Evolutionary conservation across 2,113 vertebrate genomes (phyloP).

Genomic region (Cardinalis cardinalis): DNA sequence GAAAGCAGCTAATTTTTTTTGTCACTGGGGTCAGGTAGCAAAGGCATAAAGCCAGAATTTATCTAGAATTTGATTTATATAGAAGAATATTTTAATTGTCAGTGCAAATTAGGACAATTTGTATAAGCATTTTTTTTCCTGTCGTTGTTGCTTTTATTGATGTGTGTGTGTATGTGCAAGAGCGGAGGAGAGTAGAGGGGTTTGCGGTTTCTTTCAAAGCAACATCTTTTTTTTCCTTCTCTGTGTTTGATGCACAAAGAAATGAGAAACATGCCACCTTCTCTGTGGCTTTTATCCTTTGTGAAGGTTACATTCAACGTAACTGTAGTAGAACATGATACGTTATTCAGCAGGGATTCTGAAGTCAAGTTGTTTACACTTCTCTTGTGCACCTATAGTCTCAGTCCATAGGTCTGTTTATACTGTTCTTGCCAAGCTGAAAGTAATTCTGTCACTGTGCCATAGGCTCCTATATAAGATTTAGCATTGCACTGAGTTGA

Average conservation of each 20-base stretch:
- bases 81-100: background rate
- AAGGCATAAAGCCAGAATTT: background rate
- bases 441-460: background rate
- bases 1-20: background rate
- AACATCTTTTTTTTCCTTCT: background rate
- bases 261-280: background rate
- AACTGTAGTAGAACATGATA: background rate
- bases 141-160: background rate
- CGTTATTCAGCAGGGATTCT: constrained; percentile 30
- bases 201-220: background rate
- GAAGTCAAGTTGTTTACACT: constrained; percentile 48
- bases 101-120: background rate
- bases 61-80: background rate
- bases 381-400: background rate
- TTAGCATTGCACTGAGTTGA: background rate
- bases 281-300: constrained; percentile 28
- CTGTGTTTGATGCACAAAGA: background rate
- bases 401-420: constrained; percentile 41
- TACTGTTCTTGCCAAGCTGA: constrained; percentile 24
- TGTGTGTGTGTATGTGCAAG: background rate
- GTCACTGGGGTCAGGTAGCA: background rate
- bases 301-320: constrained; percentile 6
- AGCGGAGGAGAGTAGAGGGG: background rate
- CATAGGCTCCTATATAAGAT: background rate
- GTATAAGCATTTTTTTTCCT: rapidly evolving